A percentile compares a stretch with the other conserved stretches of the same genome.
Evolutionary conservation across 2,113 vertebrate genomes (phyloP).

Genomic region (Micronisus gabar): DNA sequence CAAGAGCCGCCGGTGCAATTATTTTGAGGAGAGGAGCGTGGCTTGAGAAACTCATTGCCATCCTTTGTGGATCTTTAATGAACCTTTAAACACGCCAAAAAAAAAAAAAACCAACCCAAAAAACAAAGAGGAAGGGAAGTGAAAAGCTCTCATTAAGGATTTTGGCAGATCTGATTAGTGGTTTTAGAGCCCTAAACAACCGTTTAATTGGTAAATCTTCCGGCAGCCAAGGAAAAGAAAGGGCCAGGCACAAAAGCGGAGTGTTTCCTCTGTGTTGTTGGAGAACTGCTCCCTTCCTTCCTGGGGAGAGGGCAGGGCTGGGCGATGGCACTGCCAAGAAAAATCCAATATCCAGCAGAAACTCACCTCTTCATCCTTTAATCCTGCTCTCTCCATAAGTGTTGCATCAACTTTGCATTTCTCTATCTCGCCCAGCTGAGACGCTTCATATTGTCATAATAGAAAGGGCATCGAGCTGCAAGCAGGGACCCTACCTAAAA

Average conservation of each 20-base stretch:
- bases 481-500: not conserved
- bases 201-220: slow-evolving; percentile 36
- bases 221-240: not conserved
- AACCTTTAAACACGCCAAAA: slow-evolving; percentile 32
- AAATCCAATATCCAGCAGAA: not conserved
- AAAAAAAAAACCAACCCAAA: too few species aligned
- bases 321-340: not conserved
- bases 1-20: not conserved
- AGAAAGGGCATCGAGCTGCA: rapidly evolving
- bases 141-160: slow-evolving; percentile 51
- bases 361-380: not conserved
- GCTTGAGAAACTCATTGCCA: not conserved
- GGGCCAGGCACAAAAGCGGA: not conserved
- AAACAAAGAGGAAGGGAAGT: not conserved
- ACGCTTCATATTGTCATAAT: rapidly evolving
- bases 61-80: slow-evolving; percentile 36
- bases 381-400: rapidly evolving
- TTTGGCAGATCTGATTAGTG: slow-evolving; percentile 65
- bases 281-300: not conserved
- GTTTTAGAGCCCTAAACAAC: slow-evolving; percentile 43
- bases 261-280: not conserved
- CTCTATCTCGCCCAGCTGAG: rapidly evolving
- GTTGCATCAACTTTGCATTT: not conserved
- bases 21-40: not conserved
- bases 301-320: not conserved